Conservation (phyloP, 2,888 invertebrate species). For the Drosophila tripunctata region DNA sequence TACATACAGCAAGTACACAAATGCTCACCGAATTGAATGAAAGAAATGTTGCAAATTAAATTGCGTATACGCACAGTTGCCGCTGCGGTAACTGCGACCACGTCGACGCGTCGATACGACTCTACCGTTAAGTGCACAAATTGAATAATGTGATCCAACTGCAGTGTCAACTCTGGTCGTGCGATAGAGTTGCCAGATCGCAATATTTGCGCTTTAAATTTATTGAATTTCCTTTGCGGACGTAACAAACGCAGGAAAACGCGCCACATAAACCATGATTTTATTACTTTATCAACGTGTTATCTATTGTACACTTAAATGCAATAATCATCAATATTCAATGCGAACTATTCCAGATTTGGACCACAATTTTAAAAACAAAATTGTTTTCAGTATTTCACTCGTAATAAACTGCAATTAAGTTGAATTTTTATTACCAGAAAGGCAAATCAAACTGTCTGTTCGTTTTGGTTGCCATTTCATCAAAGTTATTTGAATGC, state of each 20-base stretch:
- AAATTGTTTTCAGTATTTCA: background rate
- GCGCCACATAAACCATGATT: conserved; percentile 43
- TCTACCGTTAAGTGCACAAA: conserved; percentile 73
- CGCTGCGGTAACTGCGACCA: conserved; percentile 44
- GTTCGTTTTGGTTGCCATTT: conserved; percentile 16
- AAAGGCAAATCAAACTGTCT: background rate
- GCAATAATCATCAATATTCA: conserved; percentile 1
- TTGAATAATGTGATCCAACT: conserved; percentile 58
- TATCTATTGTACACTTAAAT: conserved; percentile 1
- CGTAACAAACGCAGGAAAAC: conserved; percentile 30
- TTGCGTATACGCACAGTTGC: conserved; percentile 70
- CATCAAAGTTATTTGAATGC: conserved; percentile 55
- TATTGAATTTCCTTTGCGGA: conserved; percentile 43
- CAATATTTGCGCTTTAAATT: conserved; percentile 44
- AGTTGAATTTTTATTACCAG: background rate
- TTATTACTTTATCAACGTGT: conserved; percentile 51
- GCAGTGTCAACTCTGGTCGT: conserved; percentile 39
- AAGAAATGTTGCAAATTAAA: conserved; percentile 60
- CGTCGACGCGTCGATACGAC: conserved; percentile 28
- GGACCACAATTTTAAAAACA: conserved; percentile 22
- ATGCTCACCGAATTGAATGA: background rate
- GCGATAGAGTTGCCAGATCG: conserved; percentile 49
- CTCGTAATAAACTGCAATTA: conserved; percentile 1
- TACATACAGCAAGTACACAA: conserved; percentile 12
- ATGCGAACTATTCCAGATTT: background rate